Evolutionary conservation across 2,888 invertebrate species (phyloP), one percentile per base, ranked within the genome.

Genomic region (Cybosia mesomella): DNA sequence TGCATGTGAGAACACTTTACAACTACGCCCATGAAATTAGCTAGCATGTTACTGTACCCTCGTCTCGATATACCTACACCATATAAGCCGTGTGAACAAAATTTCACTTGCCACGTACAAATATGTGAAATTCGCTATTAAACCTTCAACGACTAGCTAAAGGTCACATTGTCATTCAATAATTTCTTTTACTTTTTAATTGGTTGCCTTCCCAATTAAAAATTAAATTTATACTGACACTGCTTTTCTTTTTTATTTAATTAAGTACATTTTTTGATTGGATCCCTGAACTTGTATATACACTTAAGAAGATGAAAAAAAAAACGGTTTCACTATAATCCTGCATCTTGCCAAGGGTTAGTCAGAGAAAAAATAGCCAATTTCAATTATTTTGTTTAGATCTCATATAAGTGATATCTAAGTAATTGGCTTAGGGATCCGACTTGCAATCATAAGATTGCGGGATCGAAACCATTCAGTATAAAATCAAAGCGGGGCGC

Each of bases 1-100:
- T 88, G 84, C 87, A 89, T 90, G 70, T 71, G 66, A 83, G 71
- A 72, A 72, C 72, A 71, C 70, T 78, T 71, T 68, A 67, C 62
- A 76, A 73, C 75, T 73, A 76, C 75, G 66, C 32, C 70, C 54
- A 77, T 62, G 66, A 73, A 74, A 79, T 75, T 75, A 77, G 73
- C 73, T 67, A 63, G 60, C 71, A 64, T 68, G 70, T 65, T 59
- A 72, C 61, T 63, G 36, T 22, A 57, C 60, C 43, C 70, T 68
- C 71, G 60, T 70, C 64, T 66, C 70, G 36, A 78, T 80, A 78
- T 78, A n/a, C n/a, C n/a, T n/a, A 73, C 68, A 64, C 66, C 53
- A 28, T 61, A 71, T 70, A 68, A 68, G 59, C 54, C 71, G 69
- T 68, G 63, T 63, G 65, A 69, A 70, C 60, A 43, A 69, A 69